Evolutionary conservation across 2,113 vertebrate genomes (phyloP).

Genomic region (Jacana jacana): DNA sequence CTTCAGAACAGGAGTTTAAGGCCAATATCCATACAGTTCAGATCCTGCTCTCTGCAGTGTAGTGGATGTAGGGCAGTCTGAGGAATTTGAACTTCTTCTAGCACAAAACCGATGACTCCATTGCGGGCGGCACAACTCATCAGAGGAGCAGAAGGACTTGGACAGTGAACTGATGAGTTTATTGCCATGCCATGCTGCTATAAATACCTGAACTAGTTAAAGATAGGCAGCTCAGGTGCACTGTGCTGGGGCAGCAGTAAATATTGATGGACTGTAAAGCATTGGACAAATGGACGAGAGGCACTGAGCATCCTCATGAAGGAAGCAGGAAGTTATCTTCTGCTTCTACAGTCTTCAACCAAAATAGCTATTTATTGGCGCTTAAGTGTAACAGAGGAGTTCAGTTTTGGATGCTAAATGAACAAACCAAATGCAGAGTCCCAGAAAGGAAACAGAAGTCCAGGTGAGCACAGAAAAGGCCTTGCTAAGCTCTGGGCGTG

Average conservation of each 20-base stretch:
- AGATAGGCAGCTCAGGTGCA: neutral
- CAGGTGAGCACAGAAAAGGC: neutral
- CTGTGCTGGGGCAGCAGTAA: neutral
- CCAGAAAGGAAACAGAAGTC: neutral
- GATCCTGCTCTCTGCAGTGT: accelerated
- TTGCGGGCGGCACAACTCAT: neutral
- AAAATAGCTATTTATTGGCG: neutral
- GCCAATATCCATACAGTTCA: neutral
- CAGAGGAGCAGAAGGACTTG: neutral
- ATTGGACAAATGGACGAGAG: neutral
- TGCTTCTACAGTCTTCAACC: neutral
- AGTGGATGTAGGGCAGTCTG: neutral
- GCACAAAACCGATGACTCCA: neutral
- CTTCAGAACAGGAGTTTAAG: neutral
- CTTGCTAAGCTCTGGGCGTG: accelerated
- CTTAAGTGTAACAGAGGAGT: neutral
- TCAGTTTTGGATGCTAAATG: neutral
- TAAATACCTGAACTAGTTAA: neutral
- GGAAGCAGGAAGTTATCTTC: neutral
- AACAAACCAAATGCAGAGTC: neutral
- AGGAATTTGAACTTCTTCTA: neutral
- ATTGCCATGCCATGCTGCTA: neutral
- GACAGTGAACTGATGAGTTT: neutral
- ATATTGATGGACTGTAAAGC: neutral
- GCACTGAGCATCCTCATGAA: accelerated